Evolutionary conservation across 2,113 vertebrate genomes (phyloP).

Genomic region (Corydoras maculifer): DNA sequence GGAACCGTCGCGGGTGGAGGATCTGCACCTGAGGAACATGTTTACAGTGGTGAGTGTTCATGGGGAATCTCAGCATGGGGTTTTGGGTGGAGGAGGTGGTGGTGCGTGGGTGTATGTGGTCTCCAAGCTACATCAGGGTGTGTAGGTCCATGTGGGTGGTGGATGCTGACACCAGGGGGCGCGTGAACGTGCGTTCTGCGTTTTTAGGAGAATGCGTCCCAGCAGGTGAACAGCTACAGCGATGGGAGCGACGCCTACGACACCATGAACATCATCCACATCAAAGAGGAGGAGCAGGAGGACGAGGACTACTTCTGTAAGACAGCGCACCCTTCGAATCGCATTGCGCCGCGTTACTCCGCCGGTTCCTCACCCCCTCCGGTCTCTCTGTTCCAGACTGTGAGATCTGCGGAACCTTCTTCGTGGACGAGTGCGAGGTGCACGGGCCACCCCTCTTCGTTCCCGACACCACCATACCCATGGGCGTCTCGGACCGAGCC

Average conservation of each 20-base stretch:
- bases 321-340: neutral
- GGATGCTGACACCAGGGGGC: neutral
- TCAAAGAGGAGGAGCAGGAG: slow-evolving; percentile 1
- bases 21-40: too few species aligned
- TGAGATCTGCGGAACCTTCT: slow-evolving; percentile 55
- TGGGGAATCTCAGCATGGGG: too few species aligned
- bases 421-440: slow-evolving; percentile 49
- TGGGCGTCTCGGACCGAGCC: slow-evolving; percentile 23
- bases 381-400: slow-evolving; percentile 46
- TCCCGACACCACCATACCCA: slow-evolving; percentile 42
- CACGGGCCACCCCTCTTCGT: slow-evolving; percentile 30
- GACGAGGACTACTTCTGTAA: slow-evolving; percentile 22
- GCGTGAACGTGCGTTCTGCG: neutral
- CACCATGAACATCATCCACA: neutral
- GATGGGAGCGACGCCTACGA: neutral
- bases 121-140: neutral
- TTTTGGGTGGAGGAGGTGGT: too few species aligned
- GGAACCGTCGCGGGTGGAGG: too few species aligned
- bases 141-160: neutral
- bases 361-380: neutral
- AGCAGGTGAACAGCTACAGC: neutral
- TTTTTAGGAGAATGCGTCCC: neutral
- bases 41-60: too few species aligned
- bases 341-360: too few species aligned
- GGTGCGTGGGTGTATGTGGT: too few species aligned